Conservation (phyloP, 2,113 vertebrate genomes). For the Gobio gobio region DNA sequence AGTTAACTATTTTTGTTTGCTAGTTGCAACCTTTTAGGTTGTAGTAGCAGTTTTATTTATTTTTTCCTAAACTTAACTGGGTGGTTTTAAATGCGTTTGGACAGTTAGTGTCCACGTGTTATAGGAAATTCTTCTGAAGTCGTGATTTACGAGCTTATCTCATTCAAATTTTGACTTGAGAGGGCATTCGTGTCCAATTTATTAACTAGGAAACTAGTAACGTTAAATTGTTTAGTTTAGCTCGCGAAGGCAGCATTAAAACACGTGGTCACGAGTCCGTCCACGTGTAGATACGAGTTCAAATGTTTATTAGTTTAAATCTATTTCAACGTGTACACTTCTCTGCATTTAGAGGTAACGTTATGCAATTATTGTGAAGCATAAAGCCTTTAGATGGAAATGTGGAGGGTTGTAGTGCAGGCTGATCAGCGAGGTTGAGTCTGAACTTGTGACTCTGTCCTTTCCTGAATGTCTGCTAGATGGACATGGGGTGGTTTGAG, state of each 20-base stretch:
- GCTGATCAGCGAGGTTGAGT: constrained; percentile 63
- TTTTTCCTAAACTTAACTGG: neutral
- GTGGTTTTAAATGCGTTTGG: neutral
- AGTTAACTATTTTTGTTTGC: neutral
- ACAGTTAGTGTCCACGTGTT: too few relatives aligned
- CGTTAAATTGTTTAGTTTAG: too few relatives aligned
- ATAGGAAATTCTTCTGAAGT: too few relatives aligned
- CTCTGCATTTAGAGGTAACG: neutral
- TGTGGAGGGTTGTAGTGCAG: constrained; percentile 15
- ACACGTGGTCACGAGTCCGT: neutral
- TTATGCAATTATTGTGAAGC: neutral
- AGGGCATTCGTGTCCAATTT: too few relatives aligned
- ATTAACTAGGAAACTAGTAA: too few relatives aligned
- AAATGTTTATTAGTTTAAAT: neutral
- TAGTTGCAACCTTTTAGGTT: neutral
- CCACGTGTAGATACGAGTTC: neutral
- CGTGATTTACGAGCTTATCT: too few relatives aligned
- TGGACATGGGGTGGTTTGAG: constrained; percentile 71
- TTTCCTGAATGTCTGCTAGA: constrained; percentile 77
- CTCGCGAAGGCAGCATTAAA: neutral
- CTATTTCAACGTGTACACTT: neutral
- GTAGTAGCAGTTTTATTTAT: neutral
- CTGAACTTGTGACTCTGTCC: constrained; percentile 62
- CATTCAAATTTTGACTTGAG: too few relatives aligned
- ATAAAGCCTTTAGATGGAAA: neutral